phyloP scores from a whole-genome alignment of 1,140 invertebrate genomes.

The Coenobita brevimanus region DNA sequence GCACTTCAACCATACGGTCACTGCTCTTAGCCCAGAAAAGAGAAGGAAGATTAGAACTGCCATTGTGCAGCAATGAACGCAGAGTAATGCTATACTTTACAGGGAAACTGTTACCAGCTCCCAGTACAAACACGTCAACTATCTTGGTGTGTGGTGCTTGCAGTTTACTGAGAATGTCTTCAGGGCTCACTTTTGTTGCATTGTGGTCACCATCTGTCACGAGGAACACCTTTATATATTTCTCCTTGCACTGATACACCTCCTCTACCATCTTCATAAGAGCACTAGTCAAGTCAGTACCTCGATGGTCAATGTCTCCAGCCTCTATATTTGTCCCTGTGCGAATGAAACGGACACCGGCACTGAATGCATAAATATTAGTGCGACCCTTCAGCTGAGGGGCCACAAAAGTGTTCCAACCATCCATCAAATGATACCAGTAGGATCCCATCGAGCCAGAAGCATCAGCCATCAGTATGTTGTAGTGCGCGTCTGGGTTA shows the following conservation, averaged over 20 bases:
- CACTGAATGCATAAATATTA: background rate
- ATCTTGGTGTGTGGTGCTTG: background rate
- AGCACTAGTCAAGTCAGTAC: constrained; percentile 24
- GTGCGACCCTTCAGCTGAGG: constrained; percentile 24
- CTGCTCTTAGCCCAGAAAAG: no score
- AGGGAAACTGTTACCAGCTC: background rate
- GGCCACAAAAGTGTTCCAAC: constrained; percentile 50
- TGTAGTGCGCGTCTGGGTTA: background rate
- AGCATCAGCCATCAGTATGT: constrained; percentile 56
- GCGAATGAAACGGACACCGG: background rate
- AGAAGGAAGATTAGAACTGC: no score
- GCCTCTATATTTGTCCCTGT: background rate
- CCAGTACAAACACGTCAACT: background rate
- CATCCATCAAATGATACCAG: constrained; percentile 17
- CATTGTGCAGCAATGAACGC: no score
- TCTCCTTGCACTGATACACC: constrained; percentile 25
- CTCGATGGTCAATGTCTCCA: background rate
- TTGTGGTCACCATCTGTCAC: constrained; percentile 60
- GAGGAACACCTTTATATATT: constrained; percentile 27
- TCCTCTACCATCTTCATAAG: constrained; percentile 16
- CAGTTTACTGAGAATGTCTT: background rate
- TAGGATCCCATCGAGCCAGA: constrained; percentile 51
- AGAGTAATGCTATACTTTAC: background rate
- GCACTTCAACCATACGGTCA: no score
- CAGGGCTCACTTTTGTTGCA: background rate